A percentile compares a stretch with the other conserved stretches of the same genome.
phyloP scores from a whole-genome alignment of 2,888 invertebrate species.

The Philereme transversata region DNA sequence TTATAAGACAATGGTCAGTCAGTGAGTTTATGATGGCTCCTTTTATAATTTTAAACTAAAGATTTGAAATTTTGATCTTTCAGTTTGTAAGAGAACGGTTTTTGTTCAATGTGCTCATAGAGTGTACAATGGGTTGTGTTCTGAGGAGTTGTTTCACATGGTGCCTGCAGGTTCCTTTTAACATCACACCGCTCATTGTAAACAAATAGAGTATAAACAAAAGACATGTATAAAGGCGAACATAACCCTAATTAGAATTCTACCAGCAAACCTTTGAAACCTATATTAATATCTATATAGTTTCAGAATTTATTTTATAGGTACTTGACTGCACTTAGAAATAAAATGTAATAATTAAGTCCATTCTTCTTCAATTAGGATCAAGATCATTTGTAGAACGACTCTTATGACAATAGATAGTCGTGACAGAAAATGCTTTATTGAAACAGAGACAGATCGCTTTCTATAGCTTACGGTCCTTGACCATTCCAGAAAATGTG shows the following conservation, averaged over 20 bases:
- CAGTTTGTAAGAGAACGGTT: conserved; percentile 4
- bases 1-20: conserved; percentile 63
- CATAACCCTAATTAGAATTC: too few species aligned
- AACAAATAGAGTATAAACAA: too few species aligned
- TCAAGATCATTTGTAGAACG: conserved; percentile 67
- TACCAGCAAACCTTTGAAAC: too few species aligned
- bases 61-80: conserved; percentile 6
- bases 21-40: conserved; percentile 55
- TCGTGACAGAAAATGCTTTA: conserved; percentile 71
- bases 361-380: conserved; percentile 57
- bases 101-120: too few species aligned
- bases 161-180: too few species aligned
- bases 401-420: conserved; percentile 59
- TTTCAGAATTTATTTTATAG: not conserved
- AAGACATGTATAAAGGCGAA: too few species aligned
- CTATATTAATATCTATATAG: not conserved
- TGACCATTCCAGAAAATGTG: conserved; percentile 69
- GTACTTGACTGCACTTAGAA: not conserved
- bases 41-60: conserved; percentile 12
- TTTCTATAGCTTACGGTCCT: conserved; percentile 69
- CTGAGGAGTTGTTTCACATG: too few species aligned
- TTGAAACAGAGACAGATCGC: conserved; percentile 61
- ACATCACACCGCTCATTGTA: too few species aligned
- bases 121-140: too few species aligned
- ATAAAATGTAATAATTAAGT: conserved; percentile 28